Evolutionary conservation across 2,113 vertebrate species (phyloP).

Genomic region (Eclectus roratus): DNA sequence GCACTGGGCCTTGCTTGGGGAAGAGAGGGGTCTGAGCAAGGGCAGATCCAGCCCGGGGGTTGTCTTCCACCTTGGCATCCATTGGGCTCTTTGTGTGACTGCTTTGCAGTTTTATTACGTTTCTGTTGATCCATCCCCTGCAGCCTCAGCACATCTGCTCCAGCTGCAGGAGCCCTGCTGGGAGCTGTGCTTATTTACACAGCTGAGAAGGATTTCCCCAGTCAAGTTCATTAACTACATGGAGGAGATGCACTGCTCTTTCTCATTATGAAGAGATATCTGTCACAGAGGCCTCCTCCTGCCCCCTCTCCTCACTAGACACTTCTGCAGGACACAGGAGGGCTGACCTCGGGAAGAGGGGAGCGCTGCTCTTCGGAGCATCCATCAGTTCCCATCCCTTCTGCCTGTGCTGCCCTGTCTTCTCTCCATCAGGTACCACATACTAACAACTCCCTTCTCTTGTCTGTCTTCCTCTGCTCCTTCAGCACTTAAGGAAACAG

Average conservation of each 20-base stretch:
- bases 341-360: neutral
- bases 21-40: neutral
- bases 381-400: neutral
- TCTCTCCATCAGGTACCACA: neutral
- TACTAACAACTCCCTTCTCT: neutral
- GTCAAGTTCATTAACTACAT: conserved; percentile 7
- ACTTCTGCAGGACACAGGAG: neutral
- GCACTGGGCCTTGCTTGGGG: neutral
- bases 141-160: conserved; percentile 50
- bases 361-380: neutral
- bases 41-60: neutral
- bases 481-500: neutral
- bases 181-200: conserved; percentile 18
- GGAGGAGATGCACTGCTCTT: conserved; percentile 1
- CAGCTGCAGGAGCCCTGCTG: conserved; percentile 22
- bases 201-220: conserved; percentile 57
- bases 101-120: neutral
- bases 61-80: neutral
- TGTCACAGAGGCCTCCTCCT: neutral
- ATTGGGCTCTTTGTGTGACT: neutral
- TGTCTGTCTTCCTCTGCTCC: neutral
- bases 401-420: neutral
- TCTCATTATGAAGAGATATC: neutral
- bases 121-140: conserved; percentile 31
- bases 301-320: neutral